phyloP scores from a whole-genome alignment of 2,113 vertebrate species.

The Empidonax traillii region DNA sequence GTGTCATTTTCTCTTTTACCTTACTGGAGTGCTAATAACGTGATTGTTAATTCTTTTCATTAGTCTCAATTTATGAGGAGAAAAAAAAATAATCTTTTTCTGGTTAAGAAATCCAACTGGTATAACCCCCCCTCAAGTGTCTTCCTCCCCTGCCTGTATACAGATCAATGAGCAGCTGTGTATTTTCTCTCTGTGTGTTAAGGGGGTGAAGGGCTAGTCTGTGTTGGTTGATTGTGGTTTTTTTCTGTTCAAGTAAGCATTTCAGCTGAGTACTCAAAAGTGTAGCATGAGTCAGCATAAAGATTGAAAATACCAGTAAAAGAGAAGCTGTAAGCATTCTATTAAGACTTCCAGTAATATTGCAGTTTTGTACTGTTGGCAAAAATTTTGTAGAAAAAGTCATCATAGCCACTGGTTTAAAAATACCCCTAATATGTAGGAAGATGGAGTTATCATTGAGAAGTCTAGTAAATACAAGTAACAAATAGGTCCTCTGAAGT shows the following conservation, averaged over 20 bases:
- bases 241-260: slow-evolving; percentile 3
- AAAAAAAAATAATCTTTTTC: background rate
- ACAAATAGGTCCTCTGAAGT: background rate
- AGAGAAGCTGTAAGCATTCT: background rate
- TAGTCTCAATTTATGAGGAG: background rate
- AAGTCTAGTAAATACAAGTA: background rate
- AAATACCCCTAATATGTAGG: background rate
- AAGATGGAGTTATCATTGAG: background rate
- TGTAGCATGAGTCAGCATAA: slow-evolving; percentile 8
- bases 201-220: background rate
- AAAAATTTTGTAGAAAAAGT: background rate
- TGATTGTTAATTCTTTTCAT: slow-evolving; percentile 23
- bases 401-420: background rate
- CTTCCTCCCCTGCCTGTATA: background rate
- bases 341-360: slow-evolving; percentile 16
- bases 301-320: slow-evolving; percentile 8
- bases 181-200: background rate
- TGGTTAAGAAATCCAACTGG: background rate
- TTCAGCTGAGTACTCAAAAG: background rate
- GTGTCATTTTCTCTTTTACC: slow-evolving; percentile 57
- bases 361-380: background rate
- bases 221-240: background rate
- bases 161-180: background rate
- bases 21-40: slow-evolving; percentile 17
- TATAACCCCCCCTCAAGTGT: background rate